These are phyloP conservation scores for Teleopsis dalmanni DNA, from an alignment of 1,140 invertebrate species.

Conservation along the genomic window DNA sequence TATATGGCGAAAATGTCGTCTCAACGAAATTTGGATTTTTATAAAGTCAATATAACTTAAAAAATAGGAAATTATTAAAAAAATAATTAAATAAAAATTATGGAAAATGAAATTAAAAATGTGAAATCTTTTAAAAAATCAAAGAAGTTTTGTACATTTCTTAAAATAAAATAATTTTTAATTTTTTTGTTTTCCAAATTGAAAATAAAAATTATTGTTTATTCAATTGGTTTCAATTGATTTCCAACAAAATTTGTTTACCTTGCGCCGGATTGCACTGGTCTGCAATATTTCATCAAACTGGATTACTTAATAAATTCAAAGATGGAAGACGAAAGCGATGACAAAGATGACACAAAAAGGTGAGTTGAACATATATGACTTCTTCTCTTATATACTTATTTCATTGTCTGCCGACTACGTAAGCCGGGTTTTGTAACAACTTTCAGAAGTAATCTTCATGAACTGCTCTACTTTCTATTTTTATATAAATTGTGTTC, in stretches of 20 bases:
- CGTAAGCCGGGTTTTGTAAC: no score
- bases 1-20: not conserved
- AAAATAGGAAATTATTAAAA: not conserved
- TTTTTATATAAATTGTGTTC: no score
- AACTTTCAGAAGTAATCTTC: no score
- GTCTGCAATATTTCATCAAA: not conserved
- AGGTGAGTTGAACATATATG: slow-evolving; percentile 45
- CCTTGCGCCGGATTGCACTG: slow-evolving; percentile 1
- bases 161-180: not conserved
- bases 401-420: no score
- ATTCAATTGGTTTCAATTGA: no score
- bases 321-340: slow-evolving; percentile 57
- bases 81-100: not conserved
- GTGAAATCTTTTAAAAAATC: slow-evolving; percentile 4
- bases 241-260: not conserved
- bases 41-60: slow-evolving; percentile 15
- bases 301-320: slow-evolving; percentile 27
- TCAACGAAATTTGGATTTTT: slow-evolving; percentile 7
- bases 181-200: no score
- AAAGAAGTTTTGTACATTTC: not conserved
- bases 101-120: not conserved
- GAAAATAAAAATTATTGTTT: no score
- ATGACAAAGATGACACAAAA: slow-evolving; percentile 62
- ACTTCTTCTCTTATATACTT: no score
- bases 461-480: no score